Conservation (phyloP, 2,888 invertebrate species). For the Allolobophora icterica region DNA sequence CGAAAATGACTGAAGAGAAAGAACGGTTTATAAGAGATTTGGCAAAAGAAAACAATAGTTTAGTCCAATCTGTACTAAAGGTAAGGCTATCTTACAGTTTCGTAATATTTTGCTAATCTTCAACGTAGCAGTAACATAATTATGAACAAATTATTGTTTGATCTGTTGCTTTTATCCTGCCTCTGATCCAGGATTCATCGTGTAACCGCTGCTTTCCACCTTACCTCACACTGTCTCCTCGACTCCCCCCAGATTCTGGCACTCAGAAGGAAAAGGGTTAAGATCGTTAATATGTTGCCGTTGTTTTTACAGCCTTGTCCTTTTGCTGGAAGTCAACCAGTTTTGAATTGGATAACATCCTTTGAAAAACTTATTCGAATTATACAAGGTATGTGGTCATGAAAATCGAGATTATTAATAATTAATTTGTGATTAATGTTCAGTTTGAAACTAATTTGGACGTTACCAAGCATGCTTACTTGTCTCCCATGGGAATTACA, state of each 20-base stretch:
- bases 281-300: not conserved
- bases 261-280: not conserved
- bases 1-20: not conserved
- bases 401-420: not conserved
- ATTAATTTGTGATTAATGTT: not conserved
- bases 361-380: not conserved
- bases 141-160: not conserved
- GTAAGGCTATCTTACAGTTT: not conserved
- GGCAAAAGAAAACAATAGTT: not conserved
- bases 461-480: too few species aligned
- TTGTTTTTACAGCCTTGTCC: not conserved
- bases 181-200: too few species aligned
- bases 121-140: not conserved
- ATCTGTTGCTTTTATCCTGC: not conserved
- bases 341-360: not conserved
- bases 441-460: too few species aligned
- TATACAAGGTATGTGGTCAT: not conserved
- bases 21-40: not conserved
- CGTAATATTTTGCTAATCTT: not conserved
- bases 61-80: not conserved
- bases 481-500: too few species aligned
- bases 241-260: not conserved
- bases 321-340: not conserved
- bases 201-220: not conserved
- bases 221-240: not conserved